Evolutionary conservation across 2,113 vertebrate species (phyloP), one percentile per base, ranked within the genome.

Genomic region (Lipophrys pholis): DNA sequence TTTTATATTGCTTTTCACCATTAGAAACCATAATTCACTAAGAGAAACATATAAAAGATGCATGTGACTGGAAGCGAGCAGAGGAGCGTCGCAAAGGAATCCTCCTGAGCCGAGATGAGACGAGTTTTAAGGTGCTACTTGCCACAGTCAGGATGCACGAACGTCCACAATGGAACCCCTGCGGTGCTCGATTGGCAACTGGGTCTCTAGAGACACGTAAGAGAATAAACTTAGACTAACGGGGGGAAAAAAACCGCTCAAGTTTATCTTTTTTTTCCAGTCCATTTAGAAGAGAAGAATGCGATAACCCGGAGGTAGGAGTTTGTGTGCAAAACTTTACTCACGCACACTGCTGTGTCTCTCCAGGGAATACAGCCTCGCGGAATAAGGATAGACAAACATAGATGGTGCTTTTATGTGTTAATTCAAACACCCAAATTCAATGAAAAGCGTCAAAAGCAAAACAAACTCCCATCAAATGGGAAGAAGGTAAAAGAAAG

Each of bases 141-240:
- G 10, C 63, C 63, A 40, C 51, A 14, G 65, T 38, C 60, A 45
- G 69, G 66, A 62, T 75, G 15, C 74, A 48, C 15, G 43, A 68
- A 64, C 55, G 72, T 66, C 38, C 50, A 16, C 7, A 57, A 45
- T 2, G 5, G 69, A 58, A 35, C 54, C 42, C 82, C 61, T 17
- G 74, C 43, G 51, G 61, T 67, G 66, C 38, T 11, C 15, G 50
- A 74, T 54, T 41, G 51, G 50, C 65, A 67, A 12, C 70, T 14
- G 7, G 10, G 56, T 14, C 60, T 46, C 21, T 0, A 60, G 52
- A 67, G 78, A 43, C 15, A 3, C 15, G 12, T 5, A 36, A 21
- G 38, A 52, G 5, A 49, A 38, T 43, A 38, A 14, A 59, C 51
- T 58, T 11, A 30, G 21, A 30, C 21, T 30, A 30, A 30, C 21